A percentile compares a stretch with the other conserved stretches of the same genome.
These are phyloP conservation scores for Ramphastos sulfuratus DNA, from an alignment of 2,113 vertebrate species.

Conservation along the genomic window DNA sequence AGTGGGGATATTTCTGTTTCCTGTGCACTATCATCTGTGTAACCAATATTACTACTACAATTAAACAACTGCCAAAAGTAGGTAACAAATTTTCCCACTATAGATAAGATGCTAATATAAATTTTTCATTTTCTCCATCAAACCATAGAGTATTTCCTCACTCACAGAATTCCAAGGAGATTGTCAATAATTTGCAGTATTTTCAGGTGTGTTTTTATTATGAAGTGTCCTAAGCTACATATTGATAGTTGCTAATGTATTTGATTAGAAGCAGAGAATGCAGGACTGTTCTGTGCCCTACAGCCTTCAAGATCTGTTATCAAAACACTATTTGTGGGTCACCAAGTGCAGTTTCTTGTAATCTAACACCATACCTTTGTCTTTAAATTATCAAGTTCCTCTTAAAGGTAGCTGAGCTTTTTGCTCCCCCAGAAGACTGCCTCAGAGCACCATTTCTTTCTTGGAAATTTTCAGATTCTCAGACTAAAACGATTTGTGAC, in stretches of 20 bases:
- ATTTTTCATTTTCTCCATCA: not conserved
- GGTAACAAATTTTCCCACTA: not conserved
- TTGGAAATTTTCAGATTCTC: not conserved
- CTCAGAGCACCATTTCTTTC: not conserved
- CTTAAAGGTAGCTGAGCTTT: not conserved
- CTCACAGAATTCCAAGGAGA: not conserved
- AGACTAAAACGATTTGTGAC: not conserved
- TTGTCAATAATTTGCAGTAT: not conserved
- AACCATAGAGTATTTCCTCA: not conserved
- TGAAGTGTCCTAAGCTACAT: not conserved
- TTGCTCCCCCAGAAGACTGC: not conserved
- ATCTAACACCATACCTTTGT: not conserved
- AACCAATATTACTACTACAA: not conserved
- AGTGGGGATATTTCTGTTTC: not conserved
- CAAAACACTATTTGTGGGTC: not conserved
- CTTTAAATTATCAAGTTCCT: not conserved
- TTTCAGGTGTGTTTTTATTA: not conserved
- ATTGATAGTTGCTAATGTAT: not conserved
- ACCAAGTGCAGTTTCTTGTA: not conserved
- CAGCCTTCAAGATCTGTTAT: not conserved
- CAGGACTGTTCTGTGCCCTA: not conserved
- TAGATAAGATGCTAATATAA: not conserved
- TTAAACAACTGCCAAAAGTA: not conserved
- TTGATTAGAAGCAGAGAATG: not conserved
- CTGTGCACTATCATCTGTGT: not conserved